Evolutionary conservation across 2,113 vertebrate genomes (phyloP).

Genomic region (Labrus mixtus): DNA sequence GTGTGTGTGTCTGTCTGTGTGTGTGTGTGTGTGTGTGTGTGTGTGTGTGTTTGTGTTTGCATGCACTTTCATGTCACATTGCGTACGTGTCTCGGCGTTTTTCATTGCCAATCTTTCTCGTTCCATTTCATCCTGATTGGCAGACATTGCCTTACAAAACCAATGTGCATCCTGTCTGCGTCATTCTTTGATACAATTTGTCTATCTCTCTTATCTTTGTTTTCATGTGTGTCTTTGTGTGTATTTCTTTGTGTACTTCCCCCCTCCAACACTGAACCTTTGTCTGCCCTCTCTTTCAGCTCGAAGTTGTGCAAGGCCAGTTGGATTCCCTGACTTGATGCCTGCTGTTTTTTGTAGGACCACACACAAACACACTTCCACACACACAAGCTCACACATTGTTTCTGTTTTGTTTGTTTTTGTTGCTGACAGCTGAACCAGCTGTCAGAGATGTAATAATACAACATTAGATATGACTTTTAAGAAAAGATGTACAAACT

Average conservation of each 20-base stretch:
- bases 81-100: conserved; percentile 3
- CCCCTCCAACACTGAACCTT: conserved; percentile 37
- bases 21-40: neutral
- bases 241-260: conserved; percentile 6
- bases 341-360: conserved; percentile 70
- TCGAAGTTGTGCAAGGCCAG: conserved; percentile 95
- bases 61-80: neutral
- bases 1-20: neutral
- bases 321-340: conserved; percentile 96
- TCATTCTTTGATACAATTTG: conserved; percentile 21
- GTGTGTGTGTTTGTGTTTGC: neutral
- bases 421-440: conserved; percentile 20
- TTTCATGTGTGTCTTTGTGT: neutral
- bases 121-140: conserved; percentile 24
- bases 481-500: conserved; percentile 27
- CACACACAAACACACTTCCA: conserved; percentile 28
- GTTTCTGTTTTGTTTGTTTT: neutral
- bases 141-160: conserved; percentile 27
- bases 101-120: neutral
- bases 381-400: conserved; percentile 16
- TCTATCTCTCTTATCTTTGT: neutral
- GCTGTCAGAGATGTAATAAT: conserved; percentile 40
- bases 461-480: conserved; percentile 36
- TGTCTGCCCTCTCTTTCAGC: conserved; percentile 83
- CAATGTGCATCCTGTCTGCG: conserved; percentile 4